Base-by-base conservation (phyloP, 2,113 vertebrate genomes). In the Microtus richardsoni region DNA sequence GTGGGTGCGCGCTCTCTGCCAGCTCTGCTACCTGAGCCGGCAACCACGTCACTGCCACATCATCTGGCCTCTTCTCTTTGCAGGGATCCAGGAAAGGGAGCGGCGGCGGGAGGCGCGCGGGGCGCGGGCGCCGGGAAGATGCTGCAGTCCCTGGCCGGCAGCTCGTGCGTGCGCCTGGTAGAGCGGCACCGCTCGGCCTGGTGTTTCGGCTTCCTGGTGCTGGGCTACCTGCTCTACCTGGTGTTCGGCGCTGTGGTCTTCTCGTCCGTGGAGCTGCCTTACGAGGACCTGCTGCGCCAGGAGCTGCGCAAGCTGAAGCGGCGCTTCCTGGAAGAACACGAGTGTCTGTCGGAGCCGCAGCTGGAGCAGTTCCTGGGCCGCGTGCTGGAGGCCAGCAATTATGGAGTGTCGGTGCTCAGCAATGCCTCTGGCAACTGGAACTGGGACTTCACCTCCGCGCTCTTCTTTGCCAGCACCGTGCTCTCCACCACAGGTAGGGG, bases 391-490 rank as follows among this genome's bases (percentile, higher is more conserved):
- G 99, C 99, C 98, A 99, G 99, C 95, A 99, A 99, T 97, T 99
- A 99, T 96, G 99, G 99, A 91, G 99, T 99, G 75, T 99, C 99
- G 52, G 99, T 99, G 97, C 99, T 99, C 89, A 99, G 99, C 97
- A 99, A 99, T 97, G 99, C 99, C 22, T 99, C 99, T 0, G 98
- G 98, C 3, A 99, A 99, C 98, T 99, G 99, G 99, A 99, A 99
- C 98, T 99, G 99, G 99, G 99, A 99, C 99, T 99, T 99, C 98
- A 99, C 99, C 95, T 99, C 99, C 0, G 99, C 99, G 2, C 98
- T 99, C 93, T 99, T 99, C 97, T 99, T 99, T 89, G 99, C 99
- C 91, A 99, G 99, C 98, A 99, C 99, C 0, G 99, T 99, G 94
- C 98, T 99, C 70, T 99, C 99, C 97, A 99, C 99, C 97, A 99